Percentiles rank a stretch among this genome's conserved stretches.
phyloP scores from a whole-genome alignment of 2,888 invertebrate species.

The Escarpia spicata region DNA sequence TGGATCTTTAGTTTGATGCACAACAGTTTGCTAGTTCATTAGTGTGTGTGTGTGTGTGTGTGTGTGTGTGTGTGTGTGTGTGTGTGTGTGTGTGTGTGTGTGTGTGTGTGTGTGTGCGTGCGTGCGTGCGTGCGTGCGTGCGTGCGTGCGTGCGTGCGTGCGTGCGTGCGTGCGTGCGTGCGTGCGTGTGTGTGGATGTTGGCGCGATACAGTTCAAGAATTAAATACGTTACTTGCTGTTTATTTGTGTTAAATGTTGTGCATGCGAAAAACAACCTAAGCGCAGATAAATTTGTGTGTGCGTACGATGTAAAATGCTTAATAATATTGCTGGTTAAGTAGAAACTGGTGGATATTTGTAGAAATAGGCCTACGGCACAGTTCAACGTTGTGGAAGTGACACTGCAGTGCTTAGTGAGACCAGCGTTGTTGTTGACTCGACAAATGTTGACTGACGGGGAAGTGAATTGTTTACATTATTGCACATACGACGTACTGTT shows the following conservation, averaged over 20 bases:
- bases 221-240: not conserved
- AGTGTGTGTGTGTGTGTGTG: too few relatives aligned
- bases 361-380: too few relatives aligned
- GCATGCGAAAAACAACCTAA: not conserved
- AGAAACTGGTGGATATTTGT: not conserved
- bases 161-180: too few relatives aligned
- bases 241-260: not conserved
- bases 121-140: too few relatives aligned
- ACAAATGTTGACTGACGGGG: slow-evolving; percentile 9
- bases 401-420: not conserved
- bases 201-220: not conserved
- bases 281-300: not conserved
- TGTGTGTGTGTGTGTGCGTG: too few relatives aligned
- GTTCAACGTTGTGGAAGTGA: not conserved
- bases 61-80: too few relatives aligned
- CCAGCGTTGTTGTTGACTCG: not conserved
- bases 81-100: not conserved
- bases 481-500: not conserved
- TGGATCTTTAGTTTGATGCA: too few relatives aligned
- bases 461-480: not conserved
- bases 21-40: too few relatives aligned
- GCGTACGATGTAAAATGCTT: not conserved
- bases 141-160: too few relatives aligned
- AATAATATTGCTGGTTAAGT: not conserved
- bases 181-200: not conserved